A percentile compares a stretch with the other conserved stretches of the same genome.
These are phyloP conservation scores for Drosophila lacicola DNA, from an alignment of 2,888 invertebrate species.

Conservation along the genomic window DNA sequence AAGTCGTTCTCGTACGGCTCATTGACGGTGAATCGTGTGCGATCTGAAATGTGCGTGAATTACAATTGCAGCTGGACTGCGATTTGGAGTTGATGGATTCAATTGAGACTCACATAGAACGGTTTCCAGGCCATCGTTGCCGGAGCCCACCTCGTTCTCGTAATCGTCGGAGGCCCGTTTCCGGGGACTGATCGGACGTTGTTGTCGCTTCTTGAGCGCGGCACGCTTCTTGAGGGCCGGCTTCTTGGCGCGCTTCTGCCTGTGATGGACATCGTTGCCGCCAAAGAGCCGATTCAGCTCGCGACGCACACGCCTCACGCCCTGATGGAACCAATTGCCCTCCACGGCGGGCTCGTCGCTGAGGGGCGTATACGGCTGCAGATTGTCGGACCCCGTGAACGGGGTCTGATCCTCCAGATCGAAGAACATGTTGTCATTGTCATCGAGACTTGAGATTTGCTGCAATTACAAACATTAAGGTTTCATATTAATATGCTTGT, in stretches of 20 bases:
- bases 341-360: constrained; percentile 42
- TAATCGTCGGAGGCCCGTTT: constrained; percentile 60
- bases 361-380: constrained; percentile 30
- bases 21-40: constrained; percentile 71
- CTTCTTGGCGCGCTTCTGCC: constrained; percentile 29
- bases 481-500: background rate
- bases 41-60: constrained; percentile 62
- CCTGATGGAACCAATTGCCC: constrained; percentile 76
- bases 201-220: constrained; percentile 21
- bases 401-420: constrained; percentile 75
- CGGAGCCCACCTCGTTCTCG: constrained; percentile 66
- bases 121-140: constrained; percentile 48
- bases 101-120: constrained; percentile 62
- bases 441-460: constrained; percentile 61
- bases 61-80: background rate
- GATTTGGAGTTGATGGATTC: background rate
- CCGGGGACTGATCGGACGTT: constrained; percentile 12
- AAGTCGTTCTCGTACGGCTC: constrained; percentile 74
- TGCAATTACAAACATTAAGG: constrained; percentile 33
- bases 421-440: constrained; percentile 68
- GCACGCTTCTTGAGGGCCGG: background rate
- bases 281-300: constrained; percentile 79
- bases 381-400: constrained; percentile 10
- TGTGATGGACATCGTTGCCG: constrained; percentile 32
- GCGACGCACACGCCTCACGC: constrained; percentile 81